phyloP scores from a whole-genome alignment of 2,113 vertebrate species.

The Bufo bufo region DNA sequence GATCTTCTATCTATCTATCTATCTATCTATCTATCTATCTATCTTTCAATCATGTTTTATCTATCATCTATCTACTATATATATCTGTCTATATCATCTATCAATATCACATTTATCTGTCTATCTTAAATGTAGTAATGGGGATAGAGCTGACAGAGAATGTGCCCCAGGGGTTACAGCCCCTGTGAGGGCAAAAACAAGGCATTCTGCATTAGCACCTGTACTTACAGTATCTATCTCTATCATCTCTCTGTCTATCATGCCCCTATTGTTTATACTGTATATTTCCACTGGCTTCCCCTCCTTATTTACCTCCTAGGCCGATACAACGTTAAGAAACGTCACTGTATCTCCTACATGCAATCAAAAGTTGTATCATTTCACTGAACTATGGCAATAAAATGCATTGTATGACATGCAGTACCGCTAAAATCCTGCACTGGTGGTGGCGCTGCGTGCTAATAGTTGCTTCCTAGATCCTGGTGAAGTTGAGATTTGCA shows the following conservation, averaged over 20 bases:
- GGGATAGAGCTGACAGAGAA: no score
- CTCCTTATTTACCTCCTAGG: not conserved
- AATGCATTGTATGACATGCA: not conserved
- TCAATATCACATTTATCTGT: no score
- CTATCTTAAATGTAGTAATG: no score
- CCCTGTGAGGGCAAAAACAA: no score
- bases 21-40: not conserved
- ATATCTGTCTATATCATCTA: not conserved
- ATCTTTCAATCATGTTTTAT: no score
- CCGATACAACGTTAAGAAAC: not conserved
- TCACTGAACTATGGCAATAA: not conserved
- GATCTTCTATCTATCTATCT: not conserved
- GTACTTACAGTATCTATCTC: no score
- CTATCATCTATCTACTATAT: no score
- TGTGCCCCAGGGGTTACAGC: no score
- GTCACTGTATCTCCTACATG: not conserved
- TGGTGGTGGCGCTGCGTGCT: constrained; percentile 11
- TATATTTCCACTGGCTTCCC: not conserved
- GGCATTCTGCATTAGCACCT: no score
- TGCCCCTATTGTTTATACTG: not conserved
- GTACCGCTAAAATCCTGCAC: not conserved
- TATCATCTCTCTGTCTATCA: no score
- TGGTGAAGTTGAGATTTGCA: not conserved
- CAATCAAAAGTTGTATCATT: not conserved
- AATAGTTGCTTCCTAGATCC: not conserved